Evolutionary conservation across 1,140 invertebrate species (phyloP), one percentile per base, ranked within the genome.

Genomic region (Cotesia vestalis): DNA sequence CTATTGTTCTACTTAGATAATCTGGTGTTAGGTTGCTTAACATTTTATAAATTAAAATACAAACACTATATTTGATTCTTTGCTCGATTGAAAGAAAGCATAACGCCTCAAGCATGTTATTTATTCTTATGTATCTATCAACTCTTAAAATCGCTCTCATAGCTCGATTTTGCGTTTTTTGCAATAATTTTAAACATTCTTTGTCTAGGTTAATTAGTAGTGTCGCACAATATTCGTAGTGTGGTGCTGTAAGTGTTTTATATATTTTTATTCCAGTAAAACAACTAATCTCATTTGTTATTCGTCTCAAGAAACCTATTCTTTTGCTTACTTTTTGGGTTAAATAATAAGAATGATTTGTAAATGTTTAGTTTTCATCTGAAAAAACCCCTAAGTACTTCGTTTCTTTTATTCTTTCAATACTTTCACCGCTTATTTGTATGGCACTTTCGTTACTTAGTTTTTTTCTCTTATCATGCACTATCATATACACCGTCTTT

Each of bases 261-360:
- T 64, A 64, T 2, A 64, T 64, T 46, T 4, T 40, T 14, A 64
- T 4, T 64, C 36, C 40, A 1, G 62, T 64, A 40, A 36, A 8
- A 14, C 40, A 1, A 9, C 36, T 14, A 12, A 64, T 36, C 6
- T 40, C n/a, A 40, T 27, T 52, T 20, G 35, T n/a, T 14, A 74
- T 35, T 52, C 73, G 4, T 38, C 40, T 60, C 52, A 71, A 40
- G 27, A 71, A 71, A 34, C 40, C 61, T 9, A 74, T 51, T 66
- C 66, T 74, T 71, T 74, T 74, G 1, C 17, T 66, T 14, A 68
- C 40, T 68, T 74, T 72, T 27, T 62, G 53, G 1, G 64, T 53
- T 34, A 66, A n/a, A 67, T 35, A 72, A 53, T 66, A 72, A 2
- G 63, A n/a, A 34, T 72, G 53, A n/a, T 36, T 67, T 11, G 20